Conservation (phyloP, 2,888 invertebrate genomes). For the Caenorhabditis parvicauda region DNA sequence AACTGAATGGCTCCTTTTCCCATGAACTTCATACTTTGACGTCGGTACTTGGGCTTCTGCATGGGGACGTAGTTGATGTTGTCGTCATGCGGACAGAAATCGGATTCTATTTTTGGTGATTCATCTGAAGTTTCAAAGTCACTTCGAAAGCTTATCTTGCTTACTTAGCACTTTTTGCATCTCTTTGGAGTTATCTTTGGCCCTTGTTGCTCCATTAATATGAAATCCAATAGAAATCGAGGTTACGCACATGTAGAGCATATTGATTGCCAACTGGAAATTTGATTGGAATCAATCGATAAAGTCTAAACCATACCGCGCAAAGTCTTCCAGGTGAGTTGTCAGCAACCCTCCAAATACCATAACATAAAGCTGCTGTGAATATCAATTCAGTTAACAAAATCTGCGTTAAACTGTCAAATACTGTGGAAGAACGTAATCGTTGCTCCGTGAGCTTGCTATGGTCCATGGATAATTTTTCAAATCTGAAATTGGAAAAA, state of each 20-base stretch:
- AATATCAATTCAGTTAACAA: constrained; percentile 59
- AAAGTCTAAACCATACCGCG: constrained; percentile 28
- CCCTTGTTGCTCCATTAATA: constrained; percentile 54
- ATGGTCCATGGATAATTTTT: constrained; percentile 45
- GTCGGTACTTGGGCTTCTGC: constrained; percentile 28
- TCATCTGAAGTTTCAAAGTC: constrained; percentile 22
- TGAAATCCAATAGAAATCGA: constrained; percentile 60
- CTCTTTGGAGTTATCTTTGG: constrained; percentile 51
- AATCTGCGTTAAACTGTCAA: constrained; percentile 59
- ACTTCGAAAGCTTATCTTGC: not conserved
- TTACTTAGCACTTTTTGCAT: constrained; percentile 47
- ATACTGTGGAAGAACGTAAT: constrained; percentile 57
- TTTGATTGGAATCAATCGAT: not conserved
- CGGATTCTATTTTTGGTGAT: constrained; percentile 35
- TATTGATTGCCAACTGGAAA: constrained; percentile 52
- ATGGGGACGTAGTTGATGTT: constrained; percentile 28
- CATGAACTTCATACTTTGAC: constrained; percentile 42
- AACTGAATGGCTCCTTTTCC: constrained; percentile 69
- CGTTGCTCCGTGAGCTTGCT: constrained; percentile 52
- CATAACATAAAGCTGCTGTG: constrained; percentile 58
- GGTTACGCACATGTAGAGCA: constrained; percentile 59
- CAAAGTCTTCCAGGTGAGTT: constrained; percentile 57
- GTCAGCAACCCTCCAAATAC: constrained; percentile 54
- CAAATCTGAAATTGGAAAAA: constrained; percentile 41
- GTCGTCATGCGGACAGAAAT: constrained; percentile 26